Evolutionary conservation across 1,140 invertebrate species (phyloP), one percentile per base, ranked within the genome.

Genomic region (Gonioctena quinquepunctata): DNA sequence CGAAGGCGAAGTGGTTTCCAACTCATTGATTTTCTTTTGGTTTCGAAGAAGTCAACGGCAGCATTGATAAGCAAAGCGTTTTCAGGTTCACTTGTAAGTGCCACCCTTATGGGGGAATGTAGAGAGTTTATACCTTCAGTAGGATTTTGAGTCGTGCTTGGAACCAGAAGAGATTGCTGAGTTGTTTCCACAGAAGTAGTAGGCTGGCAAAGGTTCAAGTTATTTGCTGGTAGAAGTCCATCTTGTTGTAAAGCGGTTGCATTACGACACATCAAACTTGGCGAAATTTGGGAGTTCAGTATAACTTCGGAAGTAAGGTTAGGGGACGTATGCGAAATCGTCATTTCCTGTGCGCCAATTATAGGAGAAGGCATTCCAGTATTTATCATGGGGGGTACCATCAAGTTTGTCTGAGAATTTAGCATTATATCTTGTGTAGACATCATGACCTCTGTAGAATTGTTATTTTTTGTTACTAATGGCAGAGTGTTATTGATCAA

Each of bases 61-160:
- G 89, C 89, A 73, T 89, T 89, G 21, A 90, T 81, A 64, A 90
- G 86, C 83, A 90, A 89, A 48, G 86, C 89, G 78, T 89, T 90
- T 63, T 90, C 88, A 16, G 88, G 86, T n/a, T 90, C 88, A 0
- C 88, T 86, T 1, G 89, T 84, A 50, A 90, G 86, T 19, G 65
- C 11, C 3, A 60, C 42, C 16, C 61, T 26, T 19, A 65, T 69
- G 7, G 74, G 67, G 13, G 72, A 76, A 42, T 42, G 33, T 42
- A 42, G 5, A n/a, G n/a, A n/a, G 61, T 72, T 59, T 33, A 86
- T 23, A 5, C 82, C 79, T 18, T 81, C 80, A 13, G 67, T 23
- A 0, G 66, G 84, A 83, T 54, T 85, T 82, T 8, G 79, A 79
- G 18, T 85, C 81, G 21, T 83, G 62, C 26, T 73, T 16, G 73